phyloP scores from a whole-genome alignment of 2,888 invertebrate species.

The Osmoderma eremita region DNA sequence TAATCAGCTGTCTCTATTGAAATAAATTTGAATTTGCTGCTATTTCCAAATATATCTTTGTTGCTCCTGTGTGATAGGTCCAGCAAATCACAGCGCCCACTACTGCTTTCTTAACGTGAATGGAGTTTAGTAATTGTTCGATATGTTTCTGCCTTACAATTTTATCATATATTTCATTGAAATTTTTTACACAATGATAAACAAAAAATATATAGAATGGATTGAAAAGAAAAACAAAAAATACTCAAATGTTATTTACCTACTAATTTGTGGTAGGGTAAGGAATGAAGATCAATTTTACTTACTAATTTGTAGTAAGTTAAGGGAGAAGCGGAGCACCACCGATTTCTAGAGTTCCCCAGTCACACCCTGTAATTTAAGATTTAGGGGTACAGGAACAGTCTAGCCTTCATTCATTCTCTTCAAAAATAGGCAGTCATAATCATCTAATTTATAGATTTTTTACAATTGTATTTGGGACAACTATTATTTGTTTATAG shows the following conservation, averaged over 20 bases:
- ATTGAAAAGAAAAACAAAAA: neutral
- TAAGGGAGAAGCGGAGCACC: slow-evolving; percentile 36
- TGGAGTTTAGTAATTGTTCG: no score
- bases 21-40: no score
- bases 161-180: neutral
- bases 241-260: slow-evolving; percentile 30
- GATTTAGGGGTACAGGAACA: slow-evolving; percentile 33
- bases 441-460: slow-evolving; percentile 7
- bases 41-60: no score
- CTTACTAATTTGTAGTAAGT: slow-evolving; percentile 38
- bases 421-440: slow-evolving; percentile 4
- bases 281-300: slow-evolving; percentile 35
- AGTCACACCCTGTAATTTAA: slow-evolving; percentile 38
- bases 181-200: neutral
- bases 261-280: slow-evolving; percentile 36
- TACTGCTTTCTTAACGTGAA: no score
- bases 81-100: no score
- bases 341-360: slow-evolving; percentile 37
- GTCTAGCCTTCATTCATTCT: slow-evolving; percentile 32
- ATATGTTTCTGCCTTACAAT: no score
- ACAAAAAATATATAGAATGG: neutral
- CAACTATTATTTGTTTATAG: no score
- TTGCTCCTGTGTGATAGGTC: no score
- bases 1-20: no score
- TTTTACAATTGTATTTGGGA: no score